These are phyloP conservation scores for Fratercula arctica DNA, from an alignment of 2,797 vertebrate species.

Conservation along the genomic window DNA sequence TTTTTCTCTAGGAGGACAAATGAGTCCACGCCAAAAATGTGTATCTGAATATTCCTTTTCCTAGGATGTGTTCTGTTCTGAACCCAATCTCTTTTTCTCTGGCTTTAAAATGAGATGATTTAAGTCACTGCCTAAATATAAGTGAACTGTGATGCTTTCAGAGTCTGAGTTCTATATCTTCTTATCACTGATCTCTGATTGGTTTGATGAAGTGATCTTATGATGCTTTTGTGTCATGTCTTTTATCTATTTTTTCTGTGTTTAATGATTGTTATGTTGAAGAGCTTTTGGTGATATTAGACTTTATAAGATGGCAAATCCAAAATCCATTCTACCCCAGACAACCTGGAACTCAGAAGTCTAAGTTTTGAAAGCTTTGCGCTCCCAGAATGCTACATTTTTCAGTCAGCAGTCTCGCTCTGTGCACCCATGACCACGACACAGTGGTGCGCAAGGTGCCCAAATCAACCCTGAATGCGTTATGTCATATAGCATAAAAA, in stretches of 20 bases:
- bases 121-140: neutral
- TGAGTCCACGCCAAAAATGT: neutral
- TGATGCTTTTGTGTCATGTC: neutral
- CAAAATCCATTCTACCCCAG: neutral
- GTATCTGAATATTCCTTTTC: neutral
- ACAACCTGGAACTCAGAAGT: neutral
- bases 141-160: neutral
- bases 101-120: neutral
- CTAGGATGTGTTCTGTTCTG: neutral
- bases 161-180: neutral
- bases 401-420: neutral
- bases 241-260: neutral
- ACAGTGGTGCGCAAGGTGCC: too few species aligned
- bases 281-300: neutral
- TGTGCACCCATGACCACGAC: neutral
- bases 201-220: neutral
- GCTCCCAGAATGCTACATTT: neutral
- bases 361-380: neutral
- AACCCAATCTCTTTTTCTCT: neutral
- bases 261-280: neutral
- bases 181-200: neutral
- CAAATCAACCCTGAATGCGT: neutral
- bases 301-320: neutral
- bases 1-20: neutral
- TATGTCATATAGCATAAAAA: neutral